A percentile compares a stretch with the other conserved stretches of the same genome.
These are phyloP conservation scores for Pterostichus madidus DNA, from an alignment of 2,888 invertebrate species.

Conservation along the genomic window DNA sequence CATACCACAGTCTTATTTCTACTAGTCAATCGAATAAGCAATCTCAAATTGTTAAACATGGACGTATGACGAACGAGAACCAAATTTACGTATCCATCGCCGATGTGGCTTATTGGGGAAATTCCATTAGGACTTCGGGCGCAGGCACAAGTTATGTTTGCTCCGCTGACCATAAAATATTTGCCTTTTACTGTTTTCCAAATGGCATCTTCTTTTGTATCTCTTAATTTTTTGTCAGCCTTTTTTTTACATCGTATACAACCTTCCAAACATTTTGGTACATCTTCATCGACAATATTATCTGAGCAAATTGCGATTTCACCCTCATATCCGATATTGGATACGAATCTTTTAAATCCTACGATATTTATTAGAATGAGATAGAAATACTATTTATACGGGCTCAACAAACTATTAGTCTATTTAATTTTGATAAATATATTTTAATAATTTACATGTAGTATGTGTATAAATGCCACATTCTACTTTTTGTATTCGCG, in stretches of 20 bases:
- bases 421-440: too few relatives aligned
- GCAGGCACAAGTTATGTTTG: slow-evolving; percentile 88
- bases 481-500: too few relatives aligned
- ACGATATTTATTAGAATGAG: slow-evolving; percentile 63
- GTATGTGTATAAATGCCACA: too few relatives aligned
- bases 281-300: slow-evolving; percentile 75
- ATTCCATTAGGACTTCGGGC: slow-evolving; percentile 87
- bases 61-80: slow-evolving; percentile 87
- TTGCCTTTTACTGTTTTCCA: slow-evolving; percentile 84
- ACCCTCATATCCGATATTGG: slow-evolving; percentile 83
- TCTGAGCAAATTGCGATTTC: slow-evolving; percentile 81
- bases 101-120: slow-evolving; percentile 88
- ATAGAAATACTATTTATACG: background rate
- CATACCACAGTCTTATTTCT: slow-evolving; percentile 82
- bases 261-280: slow-evolving; percentile 78
- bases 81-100: slow-evolving; percentile 89
- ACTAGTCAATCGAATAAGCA: slow-evolving; percentile 83
- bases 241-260: slow-evolving; percentile 76
- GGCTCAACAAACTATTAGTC: too few relatives aligned
- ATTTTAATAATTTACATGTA: too few relatives aligned
- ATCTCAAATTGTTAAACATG: slow-evolving; percentile 84
- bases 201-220: slow-evolving; percentile 70
- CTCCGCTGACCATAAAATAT: slow-evolving; percentile 88
- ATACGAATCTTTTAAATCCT: slow-evolving; percentile 83
- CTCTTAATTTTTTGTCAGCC: slow-evolving; percentile 68